Percentiles rank a stretch among this genome's conserved stretches.
Conservation (phyloP, 2,888 invertebrate genomes). For the Drosophila ustulata region DNA sequence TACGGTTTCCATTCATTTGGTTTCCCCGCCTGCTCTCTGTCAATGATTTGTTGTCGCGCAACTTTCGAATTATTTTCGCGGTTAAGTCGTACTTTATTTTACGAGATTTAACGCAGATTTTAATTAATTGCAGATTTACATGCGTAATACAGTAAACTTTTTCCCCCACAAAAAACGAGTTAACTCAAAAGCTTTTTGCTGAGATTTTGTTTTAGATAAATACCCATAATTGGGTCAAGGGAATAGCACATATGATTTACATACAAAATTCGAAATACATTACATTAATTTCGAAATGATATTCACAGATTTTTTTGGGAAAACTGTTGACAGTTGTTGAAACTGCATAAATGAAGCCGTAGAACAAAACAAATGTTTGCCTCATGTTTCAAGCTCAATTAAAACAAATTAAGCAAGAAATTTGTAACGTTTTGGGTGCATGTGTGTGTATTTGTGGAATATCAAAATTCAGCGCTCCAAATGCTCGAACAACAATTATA, state of each 20-base stretch:
- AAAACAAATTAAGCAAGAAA: conserved; percentile 76
- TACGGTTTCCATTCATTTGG: conserved; percentile 40
- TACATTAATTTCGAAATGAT: background rate
- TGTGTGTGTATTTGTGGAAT: conserved; percentile 29
- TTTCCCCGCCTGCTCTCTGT: conserved; percentile 7
- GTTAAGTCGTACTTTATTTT: conserved; percentile 39
- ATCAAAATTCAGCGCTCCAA: conserved; percentile 66
- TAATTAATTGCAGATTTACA: conserved; percentile 40
- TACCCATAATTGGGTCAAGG: conserved; percentile 1
- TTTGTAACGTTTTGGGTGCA: conserved; percentile 43
- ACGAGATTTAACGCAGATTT: conserved; percentile 32
- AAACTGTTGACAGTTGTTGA: conserved; percentile 14
- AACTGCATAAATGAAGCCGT: conserved; percentile 1
- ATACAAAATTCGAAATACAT: background rate
- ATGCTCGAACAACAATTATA: conserved; percentile 51
- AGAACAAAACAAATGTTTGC: conserved; percentile 49
- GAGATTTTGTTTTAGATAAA: conserved; percentile 5
- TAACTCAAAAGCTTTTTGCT: background rate
- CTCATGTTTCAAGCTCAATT: conserved; percentile 75
- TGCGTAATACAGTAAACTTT: conserved; percentile 6
- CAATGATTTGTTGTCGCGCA: conserved; percentile 58
- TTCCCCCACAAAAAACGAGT: background rate
- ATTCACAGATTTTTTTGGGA: conserved; percentile 2
- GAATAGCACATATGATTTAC: background rate
- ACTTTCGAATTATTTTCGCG: conserved; percentile 64